These are phyloP conservation scores for Onychostruthus taczanowskii DNA, from an alignment of 2,113 vertebrate species.

Conservation along the genomic window DNA sequence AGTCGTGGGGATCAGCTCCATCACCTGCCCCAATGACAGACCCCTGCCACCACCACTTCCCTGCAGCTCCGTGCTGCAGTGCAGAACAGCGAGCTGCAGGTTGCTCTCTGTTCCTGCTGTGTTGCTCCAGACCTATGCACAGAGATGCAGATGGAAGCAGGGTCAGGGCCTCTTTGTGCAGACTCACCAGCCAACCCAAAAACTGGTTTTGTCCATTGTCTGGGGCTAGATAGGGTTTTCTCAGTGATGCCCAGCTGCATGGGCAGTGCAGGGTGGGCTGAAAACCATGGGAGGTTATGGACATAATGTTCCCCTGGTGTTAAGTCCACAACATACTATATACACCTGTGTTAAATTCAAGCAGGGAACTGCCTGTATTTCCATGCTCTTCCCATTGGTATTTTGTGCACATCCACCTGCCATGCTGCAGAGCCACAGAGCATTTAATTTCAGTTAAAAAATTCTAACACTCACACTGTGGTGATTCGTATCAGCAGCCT, in stretches of 20 bases:
- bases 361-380: background rate
- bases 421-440: background rate
- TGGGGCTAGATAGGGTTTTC: background rate
- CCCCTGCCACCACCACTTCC: too few species aligned
- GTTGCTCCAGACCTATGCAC: background rate
- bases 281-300: accelerated
- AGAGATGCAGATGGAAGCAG: background rate
- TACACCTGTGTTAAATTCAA: background rate
- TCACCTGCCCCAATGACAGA: accelerated
- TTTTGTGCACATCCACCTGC: background rate
- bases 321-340: background rate
- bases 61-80: background rate
- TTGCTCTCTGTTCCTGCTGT: background rate
- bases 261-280: background rate
- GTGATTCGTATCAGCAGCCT: background rate
- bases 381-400: background rate
- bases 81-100: background rate
- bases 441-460: background rate
- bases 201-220: accelerated
- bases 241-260: background rate
- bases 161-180: background rate
- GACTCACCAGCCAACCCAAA: background rate
- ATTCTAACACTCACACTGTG: background rate
- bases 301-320: background rate
- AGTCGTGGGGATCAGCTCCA: background rate